phyloP scores from a whole-genome alignment of 2,797 vertebrate species.

The Anableps anableps region DNA sequence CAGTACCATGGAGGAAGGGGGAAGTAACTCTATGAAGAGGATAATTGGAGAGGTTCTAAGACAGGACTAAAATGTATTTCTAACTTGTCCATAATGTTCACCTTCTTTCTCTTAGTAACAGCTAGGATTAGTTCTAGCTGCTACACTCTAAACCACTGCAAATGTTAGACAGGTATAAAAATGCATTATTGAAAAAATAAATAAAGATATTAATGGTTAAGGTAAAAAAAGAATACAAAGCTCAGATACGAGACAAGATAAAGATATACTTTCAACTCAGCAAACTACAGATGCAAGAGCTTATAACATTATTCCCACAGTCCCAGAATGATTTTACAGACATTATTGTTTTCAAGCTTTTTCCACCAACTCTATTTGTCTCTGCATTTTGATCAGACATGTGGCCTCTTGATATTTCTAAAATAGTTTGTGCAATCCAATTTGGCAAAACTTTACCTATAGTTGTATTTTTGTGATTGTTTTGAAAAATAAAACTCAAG shows the following conservation, averaged over 20 bases:
- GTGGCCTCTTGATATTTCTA: slow-evolving; percentile 17
- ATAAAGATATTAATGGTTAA: not conserved
- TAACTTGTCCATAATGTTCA: not conserved
- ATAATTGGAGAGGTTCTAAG: not conserved
- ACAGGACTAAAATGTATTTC: not conserved
- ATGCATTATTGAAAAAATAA: not conserved
- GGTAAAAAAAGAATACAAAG: not conserved
- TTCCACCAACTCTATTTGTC: slow-evolving; percentile 14
- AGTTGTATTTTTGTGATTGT: not conserved
- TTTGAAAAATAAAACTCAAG: not conserved
- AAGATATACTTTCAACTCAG: not conserved
- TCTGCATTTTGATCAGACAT: slow-evolving; percentile 5
- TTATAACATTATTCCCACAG: slow-evolving; percentile 6
- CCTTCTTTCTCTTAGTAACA: not conserved
- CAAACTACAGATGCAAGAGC: slow-evolving; percentile 2
- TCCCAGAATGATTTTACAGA: slow-evolving; percentile 12
- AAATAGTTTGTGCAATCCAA: slow-evolving; percentile 17
- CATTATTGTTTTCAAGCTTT: slow-evolving; percentile 18
- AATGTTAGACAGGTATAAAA: not conserved
- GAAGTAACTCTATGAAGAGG: not conserved
- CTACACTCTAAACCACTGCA: not conserved
- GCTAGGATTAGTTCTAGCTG: not conserved
- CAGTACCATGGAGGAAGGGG: not conserved
- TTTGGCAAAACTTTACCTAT: slow-evolving; percentile 14
- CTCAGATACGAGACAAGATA: not conserved